Base-by-base conservation (phyloP, 2,797 vertebrate species). In the Periparus ater region DNA sequence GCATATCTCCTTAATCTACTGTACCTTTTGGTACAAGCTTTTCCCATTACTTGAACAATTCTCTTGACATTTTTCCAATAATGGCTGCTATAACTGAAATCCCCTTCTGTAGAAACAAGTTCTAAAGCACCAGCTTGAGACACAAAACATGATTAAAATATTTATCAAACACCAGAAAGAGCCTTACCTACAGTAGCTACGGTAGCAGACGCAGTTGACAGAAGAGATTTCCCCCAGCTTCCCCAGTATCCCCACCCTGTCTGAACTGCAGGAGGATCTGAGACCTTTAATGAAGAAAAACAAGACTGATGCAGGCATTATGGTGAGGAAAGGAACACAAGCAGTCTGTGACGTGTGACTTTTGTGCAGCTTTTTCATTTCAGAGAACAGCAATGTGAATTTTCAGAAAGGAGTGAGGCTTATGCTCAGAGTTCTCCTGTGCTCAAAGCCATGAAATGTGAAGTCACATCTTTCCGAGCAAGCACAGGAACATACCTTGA, bases 161-260 rank as follows among this genome's bases (percentile, higher is more conserved):
- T 74, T 85, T 60, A 87, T 27, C 70, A 93, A 79, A 48, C n/a
- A 76, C 60, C 38, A 65, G 86, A 38, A 66, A 51, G 66, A 75
- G 27, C 55, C 99, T 99, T 98, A 99, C 99, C 99, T 95, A 99
- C 99, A 78, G 98, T 99, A 62, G 98, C 98, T 89, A 99, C 99
- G 5, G 99, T 99, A 71, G 99, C 98, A 67, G 99, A 98, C 7
- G 99, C 99, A 55, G 99, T 98, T 67, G 99, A 98, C 45, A 99
- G 95, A 60, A 99, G 97, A 60, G 99, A 99, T 96, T 99, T 99
- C 23, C 99, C 99, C 99, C 99, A 99, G 96, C 97, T 99, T 65
- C 99, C 99, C 99, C 99, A 99, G 91, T 98, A 99, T 3, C 99
- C 98, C 99, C 99, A 99, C 45, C 98, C 98, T 11, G 98, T 98